Base-by-base conservation (phyloP, 2,113 vertebrate species). In the Albula glossodonta region DNA sequence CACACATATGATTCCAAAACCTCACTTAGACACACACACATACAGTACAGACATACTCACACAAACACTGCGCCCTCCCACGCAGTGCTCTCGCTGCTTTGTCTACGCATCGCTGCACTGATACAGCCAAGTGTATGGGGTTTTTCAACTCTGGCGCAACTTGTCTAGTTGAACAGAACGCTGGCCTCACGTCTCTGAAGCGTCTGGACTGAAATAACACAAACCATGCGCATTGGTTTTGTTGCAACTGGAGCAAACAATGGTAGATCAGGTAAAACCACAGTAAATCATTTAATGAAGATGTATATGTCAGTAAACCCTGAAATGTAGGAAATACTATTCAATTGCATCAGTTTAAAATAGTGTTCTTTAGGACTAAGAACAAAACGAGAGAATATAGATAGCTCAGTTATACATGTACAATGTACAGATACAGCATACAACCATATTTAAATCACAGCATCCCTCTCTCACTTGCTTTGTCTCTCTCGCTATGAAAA, bases 1-100 rank as follows among this genome's bases (percentile, higher is more conserved):
- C n/a, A 31, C 70, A 56, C 51, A 63, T 66, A 49, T 66, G 82
- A 53, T 84, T 84, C 82, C 56, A 83, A 48, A 87, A 84, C 82
- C 86, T 84, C 86, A 84, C 82, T 25, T 25, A 74, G 19, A 74
- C n/a, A 77, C n/a, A 74, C 63, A 22, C 49, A 70, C 15, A 83
- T 9, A 51, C 41, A 66, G 49, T 66, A 77, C 5, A 9, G 63
- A 83, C 82, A 66, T 57, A 82, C 8, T 3, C 56, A 49, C 22
- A 10, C 41, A n/a, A 8, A 80, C 52, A 78, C 86, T n/a, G 52
- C 22, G 56, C 25, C 86, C 56, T 80, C 86, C 82, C 25, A 80
- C 86, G 48, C 86, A 84, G 13, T 0, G 22, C 49, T 22, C 50
- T 84, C 57, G 13, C 79, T 31, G 48, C 84, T 51, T 25, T 74